phyloP scores from a whole-genome alignment of 2,888 invertebrate species.

The Elmis aenea region DNA sequence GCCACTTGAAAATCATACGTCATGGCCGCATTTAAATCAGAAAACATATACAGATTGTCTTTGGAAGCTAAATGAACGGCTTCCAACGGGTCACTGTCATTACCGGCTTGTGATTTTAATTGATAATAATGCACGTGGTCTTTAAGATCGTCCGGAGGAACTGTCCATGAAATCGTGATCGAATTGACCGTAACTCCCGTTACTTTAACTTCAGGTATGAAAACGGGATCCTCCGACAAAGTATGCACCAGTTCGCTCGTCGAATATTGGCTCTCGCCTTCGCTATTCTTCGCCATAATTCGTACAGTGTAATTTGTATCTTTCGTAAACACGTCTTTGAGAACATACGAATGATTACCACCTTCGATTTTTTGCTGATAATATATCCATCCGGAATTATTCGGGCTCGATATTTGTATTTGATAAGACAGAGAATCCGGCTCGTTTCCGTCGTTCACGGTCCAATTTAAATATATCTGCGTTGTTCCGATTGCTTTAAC shows the following conservation, averaged over 20 bases:
- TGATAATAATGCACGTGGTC: slow-evolving; percentile 73
- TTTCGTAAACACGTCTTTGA: slow-evolving; percentile 57
- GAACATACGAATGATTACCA: slow-evolving; percentile 62
- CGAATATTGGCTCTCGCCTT: slow-evolving; percentile 56
- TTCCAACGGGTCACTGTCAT: slow-evolving; percentile 49
- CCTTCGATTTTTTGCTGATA: slow-evolving; percentile 57
- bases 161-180: slow-evolving; percentile 76
- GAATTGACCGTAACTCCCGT: slow-evolving; percentile 67
- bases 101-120: slow-evolving; percentile 58
- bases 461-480: slow-evolving; percentile 79
- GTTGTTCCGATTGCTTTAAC: slow-evolving; percentile 70
- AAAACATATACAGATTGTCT: slow-evolving; percentile 73
- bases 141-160: slow-evolving; percentile 60
- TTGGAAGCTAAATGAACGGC: slow-evolving; percentile 62
- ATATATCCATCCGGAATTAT: slow-evolving; percentile 54
- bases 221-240: slow-evolving; percentile 67
- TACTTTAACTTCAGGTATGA: slow-evolving; percentile 72
- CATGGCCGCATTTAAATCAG: slow-evolving; percentile 70
- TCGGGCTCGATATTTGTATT: slow-evolving; percentile 51
- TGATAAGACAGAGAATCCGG: slow-evolving; percentile 57
- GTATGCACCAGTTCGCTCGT: slow-evolving; percentile 57
- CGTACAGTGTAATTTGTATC: slow-evolving; percentile 63
- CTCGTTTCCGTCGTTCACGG: slow-evolving; percentile 69
- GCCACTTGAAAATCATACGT: slow-evolving; percentile 75
- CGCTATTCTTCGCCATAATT: slow-evolving; percentile 62